phyloP scores from a whole-genome alignment of 2,113 vertebrate species.

The Gnathonemus longibarbis region DNA sequence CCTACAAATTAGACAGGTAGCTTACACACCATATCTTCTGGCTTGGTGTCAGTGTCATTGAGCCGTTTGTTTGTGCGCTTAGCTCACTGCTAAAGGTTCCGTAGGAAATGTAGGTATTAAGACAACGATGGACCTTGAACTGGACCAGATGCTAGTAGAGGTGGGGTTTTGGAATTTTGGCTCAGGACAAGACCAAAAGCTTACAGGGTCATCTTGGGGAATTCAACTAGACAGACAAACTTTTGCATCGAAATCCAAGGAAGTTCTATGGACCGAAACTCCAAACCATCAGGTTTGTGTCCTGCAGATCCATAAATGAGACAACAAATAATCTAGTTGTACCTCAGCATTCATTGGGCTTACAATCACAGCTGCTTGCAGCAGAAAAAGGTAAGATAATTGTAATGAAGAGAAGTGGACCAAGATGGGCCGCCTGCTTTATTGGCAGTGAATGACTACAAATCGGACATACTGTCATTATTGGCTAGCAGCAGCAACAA shows the following conservation, averaged over 20 bases:
- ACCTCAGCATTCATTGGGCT: background rate
- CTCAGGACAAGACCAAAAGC: background rate
- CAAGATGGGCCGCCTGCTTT: background rate
- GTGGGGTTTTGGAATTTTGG: background rate
- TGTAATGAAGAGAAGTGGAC: background rate
- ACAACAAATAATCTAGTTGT: background rate
- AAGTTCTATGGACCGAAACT: background rate
- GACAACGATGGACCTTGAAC: background rate
- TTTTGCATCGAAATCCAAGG: background rate
- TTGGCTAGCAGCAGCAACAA: background rate
- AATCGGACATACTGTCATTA: background rate
- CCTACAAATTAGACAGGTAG: constrained; percentile 14
- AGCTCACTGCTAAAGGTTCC: background rate
- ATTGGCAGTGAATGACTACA: background rate
- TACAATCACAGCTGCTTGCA: background rate
- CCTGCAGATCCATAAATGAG: background rate
- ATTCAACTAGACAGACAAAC: background rate
- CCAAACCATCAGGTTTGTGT: background rate
- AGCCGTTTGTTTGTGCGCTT: background rate
- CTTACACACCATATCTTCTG: background rate
- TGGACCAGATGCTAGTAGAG: background rate
- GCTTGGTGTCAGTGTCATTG: background rate
- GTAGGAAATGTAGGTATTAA: background rate
- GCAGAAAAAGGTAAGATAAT: background rate
- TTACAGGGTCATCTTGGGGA: background rate